phyloP scores from a whole-genome alignment of 2,113 vertebrate species.

The Alaudala cheleensis region DNA sequence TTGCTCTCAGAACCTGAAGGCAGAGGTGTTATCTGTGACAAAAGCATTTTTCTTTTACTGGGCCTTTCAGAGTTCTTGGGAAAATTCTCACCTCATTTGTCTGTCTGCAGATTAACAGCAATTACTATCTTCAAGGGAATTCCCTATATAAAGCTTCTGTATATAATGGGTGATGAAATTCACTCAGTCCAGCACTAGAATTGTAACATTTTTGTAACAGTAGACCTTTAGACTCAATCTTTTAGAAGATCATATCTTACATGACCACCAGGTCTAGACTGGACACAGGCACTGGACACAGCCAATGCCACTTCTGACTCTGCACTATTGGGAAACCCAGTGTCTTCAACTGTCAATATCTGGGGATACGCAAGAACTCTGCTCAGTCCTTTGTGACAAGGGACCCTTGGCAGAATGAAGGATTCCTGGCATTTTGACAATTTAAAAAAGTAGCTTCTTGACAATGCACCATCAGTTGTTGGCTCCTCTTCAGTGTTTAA shows the following conservation, averaged over 20 bases:
- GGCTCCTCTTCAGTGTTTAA: background rate
- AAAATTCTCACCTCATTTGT: background rate
- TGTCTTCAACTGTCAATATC: background rate
- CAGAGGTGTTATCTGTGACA: background rate
- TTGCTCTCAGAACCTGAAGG: background rate
- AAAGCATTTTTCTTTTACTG: background rate
- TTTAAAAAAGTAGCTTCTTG: background rate
- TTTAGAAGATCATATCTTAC: background rate
- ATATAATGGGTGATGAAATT: background rate
- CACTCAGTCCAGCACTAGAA: background rate
- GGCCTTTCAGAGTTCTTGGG: background rate
- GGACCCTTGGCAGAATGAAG: background rate
- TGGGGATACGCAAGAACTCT: background rate
- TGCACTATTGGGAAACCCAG: background rate
- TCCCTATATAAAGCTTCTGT: background rate
- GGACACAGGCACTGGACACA: background rate
- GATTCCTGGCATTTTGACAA: background rate
- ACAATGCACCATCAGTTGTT: background rate
- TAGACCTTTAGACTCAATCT: background rate
- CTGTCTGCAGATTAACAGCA: background rate
- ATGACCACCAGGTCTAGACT: background rate
- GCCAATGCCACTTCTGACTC: background rate
- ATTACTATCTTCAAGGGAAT: background rate
- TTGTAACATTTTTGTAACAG: background rate
- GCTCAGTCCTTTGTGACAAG: background rate